Evolutionary conservation across 92 coral and sea anemone genomes (phyloP), one percentile per base, ranked within the genome.

Genomic region (Paramuricea clavata): DNA sequence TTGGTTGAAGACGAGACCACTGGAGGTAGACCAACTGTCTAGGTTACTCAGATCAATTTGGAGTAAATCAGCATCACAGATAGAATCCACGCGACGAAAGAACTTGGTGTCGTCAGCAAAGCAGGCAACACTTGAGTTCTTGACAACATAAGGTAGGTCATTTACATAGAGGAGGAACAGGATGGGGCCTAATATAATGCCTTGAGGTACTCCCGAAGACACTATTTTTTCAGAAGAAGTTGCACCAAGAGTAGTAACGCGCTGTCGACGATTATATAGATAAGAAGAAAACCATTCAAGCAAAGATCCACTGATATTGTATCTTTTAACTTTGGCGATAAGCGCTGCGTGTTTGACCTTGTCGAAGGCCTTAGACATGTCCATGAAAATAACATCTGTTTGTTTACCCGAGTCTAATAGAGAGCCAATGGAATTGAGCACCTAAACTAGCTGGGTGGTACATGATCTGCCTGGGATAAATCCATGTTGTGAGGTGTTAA

Each of bases 151-250:
- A n/a, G n/a, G n/a, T n/a, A n/a, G n/a, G n/a, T n/a, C n/a, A n/a
- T n/a, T n/a, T n/a, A n/a, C n/a, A n/a, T n/a, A n/a, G n/a, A n/a
- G n/a, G n/a, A n/a, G n/a, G 64, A 84, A 85, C 82, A 89, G 47
- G 74, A 85, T 69, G 10, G 86, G 89, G 49, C 89, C 89, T 50
- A 89, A 39, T 16, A 85, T 85, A 26, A 74, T 83, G 67, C 92
- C 85, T 47, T 85, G 90, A 54, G 93, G 87, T 0, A 90, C 93
- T 32, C 90, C 93, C 44, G 93, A 80, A 39, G 90, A 69, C 52
- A 89, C 86, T 74, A 74, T 86, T 5, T 77, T 85, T 15, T 77
- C 44, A 54, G 49, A 36, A 13, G 90, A 86, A 15, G 80, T 70
- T 31, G 79, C 83, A 49, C 90, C 84, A 16, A 85, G 69, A 16